Conservation (phyloP, 2,888 invertebrate genomes). For the Matsumyia berberina region DNA sequence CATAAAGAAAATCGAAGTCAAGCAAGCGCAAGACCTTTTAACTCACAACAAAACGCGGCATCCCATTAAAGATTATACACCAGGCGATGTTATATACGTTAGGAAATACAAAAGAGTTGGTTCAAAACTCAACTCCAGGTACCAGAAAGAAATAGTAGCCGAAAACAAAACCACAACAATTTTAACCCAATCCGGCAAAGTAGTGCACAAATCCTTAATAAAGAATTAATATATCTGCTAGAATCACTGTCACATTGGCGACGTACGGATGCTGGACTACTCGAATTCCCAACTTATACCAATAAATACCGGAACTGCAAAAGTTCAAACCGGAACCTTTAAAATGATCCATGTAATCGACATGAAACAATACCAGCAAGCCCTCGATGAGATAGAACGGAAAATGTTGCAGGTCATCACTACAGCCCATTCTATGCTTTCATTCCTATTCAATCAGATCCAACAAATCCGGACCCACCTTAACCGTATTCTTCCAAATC, state of each 20-base stretch:
- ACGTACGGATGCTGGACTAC: no score
- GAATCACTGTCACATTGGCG: no score
- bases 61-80: slow-evolving; percentile 46
- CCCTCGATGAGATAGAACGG: not conserved
- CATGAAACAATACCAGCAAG: not conserved
- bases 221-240: no score
- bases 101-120: slow-evolving; percentile 50
- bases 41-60: no score
- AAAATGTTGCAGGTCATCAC: not conserved
- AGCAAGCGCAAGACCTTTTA: no score
- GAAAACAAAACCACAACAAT: slow-evolving; percentile 27
- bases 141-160: slow-evolving; percentile 49
- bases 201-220: no score
- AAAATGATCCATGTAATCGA: slow-evolving; percentile 49
- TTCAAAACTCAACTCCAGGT: slow-evolving; percentile 37
- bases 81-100: slow-evolving; percentile 53
- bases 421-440: slow-evolving; percentile 4
- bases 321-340: no score
- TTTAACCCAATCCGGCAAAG: slow-evolving; percentile 29
- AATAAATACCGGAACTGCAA: no score
- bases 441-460: not conserved
- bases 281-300: no score
- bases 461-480: no score
- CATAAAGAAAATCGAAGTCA: no score
- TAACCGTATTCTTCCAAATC: no score